Conservation (phyloP, 1,140 invertebrate genomes). For the Tetragnatha versicolor region DNA sequence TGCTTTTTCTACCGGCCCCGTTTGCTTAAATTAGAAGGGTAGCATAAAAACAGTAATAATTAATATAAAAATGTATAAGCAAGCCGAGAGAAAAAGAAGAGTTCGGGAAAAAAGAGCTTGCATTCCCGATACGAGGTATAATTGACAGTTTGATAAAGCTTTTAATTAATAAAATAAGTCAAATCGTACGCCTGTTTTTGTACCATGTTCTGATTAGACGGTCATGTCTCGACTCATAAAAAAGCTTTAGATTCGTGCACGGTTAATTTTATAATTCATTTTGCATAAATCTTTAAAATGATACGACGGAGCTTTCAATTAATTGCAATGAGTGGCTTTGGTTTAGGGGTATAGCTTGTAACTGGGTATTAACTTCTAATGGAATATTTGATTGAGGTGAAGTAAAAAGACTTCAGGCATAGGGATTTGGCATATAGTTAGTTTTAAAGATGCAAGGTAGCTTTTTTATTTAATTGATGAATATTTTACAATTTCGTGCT, state of each 20-base stretch:
- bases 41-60: background rate
- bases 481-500: no score
- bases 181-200: constrained; percentile 2
- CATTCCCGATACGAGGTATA: constrained; percentile 7
- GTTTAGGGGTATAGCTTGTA: no score
- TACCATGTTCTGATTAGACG: background rate
- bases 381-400: no score
- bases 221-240: background rate
- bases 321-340: no score
- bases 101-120: constrained; percentile 7
- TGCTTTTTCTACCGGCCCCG: background rate
- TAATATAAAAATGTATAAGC: constrained; percentile 30
- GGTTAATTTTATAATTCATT: background rate
- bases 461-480: no score
- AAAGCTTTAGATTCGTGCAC: no score
- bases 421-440: no score
- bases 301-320: no score
- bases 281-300: background rate
- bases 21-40: constrained; percentile 23
- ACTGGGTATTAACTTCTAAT: no score
- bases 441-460: no score
- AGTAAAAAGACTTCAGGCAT: no score
- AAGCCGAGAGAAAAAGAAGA: constrained; percentile 13
- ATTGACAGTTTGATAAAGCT: constrained; percentile 42
- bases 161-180: constrained; percentile 38